A percentile compares a stretch with the other conserved stretches of the same genome.
Evolutionary conservation across 2,888 invertebrate species (phyloP).

Genomic region (Ectemnius continuus): DNA sequence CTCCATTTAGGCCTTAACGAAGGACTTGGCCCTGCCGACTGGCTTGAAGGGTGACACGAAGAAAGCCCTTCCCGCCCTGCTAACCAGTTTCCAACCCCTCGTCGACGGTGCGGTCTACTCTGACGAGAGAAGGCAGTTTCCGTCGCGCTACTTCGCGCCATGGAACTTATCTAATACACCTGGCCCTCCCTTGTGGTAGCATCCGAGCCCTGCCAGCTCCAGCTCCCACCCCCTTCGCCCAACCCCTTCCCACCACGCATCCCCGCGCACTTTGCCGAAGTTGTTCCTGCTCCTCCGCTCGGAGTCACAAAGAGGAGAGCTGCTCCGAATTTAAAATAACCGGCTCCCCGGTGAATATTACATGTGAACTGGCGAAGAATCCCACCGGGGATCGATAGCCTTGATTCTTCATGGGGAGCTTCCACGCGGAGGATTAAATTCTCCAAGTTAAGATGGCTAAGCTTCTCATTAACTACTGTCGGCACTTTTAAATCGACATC

Average conservation of each 20-base stretch:
- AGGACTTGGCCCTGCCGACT: constrained; percentile 57
- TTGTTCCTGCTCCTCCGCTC: constrained; percentile 47
- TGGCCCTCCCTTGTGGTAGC: constrained; percentile 49
- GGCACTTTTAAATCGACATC: no score
- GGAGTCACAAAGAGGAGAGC: constrained; percentile 45
- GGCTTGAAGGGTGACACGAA: constrained; percentile 59
- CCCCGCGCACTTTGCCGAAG: constrained; percentile 59
- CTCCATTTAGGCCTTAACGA: constrained; percentile 69
- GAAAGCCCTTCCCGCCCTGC: constrained; percentile 60
- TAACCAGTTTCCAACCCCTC: constrained; percentile 54
- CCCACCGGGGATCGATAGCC: background rate
- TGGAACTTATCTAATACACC: constrained; percentile 70
- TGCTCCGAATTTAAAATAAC: constrained; percentile 60
- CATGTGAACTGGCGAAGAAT: constrained; percentile 26
- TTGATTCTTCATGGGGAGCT: background rate
- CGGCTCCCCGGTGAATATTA: constrained; percentile 32
- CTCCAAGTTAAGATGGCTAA: no score
- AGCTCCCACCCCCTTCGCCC: constrained; percentile 20
- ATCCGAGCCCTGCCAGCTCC: constrained; percentile 11
- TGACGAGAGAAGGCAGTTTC: constrained; percentile 57
- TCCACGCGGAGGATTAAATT: no score
- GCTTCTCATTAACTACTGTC: no score
- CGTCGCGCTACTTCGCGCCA: constrained; percentile 62
- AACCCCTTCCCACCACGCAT: constrained; percentile 50
- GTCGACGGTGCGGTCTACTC: constrained; percentile 37